Base-by-base conservation (phyloP, 1,140 invertebrate species). In the Ganaspis sp. region DNA sequence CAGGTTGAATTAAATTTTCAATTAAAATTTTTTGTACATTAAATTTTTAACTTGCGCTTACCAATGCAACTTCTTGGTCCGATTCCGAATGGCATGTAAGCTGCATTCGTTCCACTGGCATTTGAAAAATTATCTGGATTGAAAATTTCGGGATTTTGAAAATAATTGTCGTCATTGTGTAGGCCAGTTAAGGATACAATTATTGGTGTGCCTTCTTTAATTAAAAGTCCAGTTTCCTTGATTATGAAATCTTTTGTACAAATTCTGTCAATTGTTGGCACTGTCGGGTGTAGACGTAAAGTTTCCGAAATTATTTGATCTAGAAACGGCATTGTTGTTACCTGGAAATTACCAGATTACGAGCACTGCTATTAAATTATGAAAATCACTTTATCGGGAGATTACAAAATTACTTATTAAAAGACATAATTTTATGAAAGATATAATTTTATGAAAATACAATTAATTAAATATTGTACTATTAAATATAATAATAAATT, bases 91-190 rank as follows among this genome's bases (percentile, higher is more conserved):
- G 45, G 45, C 45, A 49, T 49, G n/a, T 17, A 49, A 1, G 38
- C 9, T 4, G 45, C 15, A 15, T n/a, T 5, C 8, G 2, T 49
- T 40, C 1, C 4, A 1, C 12, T 4, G 11, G n/a, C 17, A 17
- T 49, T 49, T n/a, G 29, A 34, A 49, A 49, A 49, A 49, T 49
- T 49, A 0, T 49, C n/a, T 15, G 45, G 45, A 49, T 49, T 5
- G 17, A 49, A 49, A 17, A 49, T 49, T 49, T 49, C 45, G 2
- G 58, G 58, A 69, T 69, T 69, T 29, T 37, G 9, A n/a, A 69
- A 29, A 23, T 26, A 29, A 69, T 69, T 17, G 9, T 37, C 21
- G 11, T 69, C 64, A 8, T 26, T 15, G 15, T 69, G 34, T n/a
- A 26, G 2, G 17, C 34, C 23, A 0, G 34, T 69, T 9, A 69